Conservation (phyloP, 2,113 vertebrate genomes). For the Turdus rufiventris region DNA sequence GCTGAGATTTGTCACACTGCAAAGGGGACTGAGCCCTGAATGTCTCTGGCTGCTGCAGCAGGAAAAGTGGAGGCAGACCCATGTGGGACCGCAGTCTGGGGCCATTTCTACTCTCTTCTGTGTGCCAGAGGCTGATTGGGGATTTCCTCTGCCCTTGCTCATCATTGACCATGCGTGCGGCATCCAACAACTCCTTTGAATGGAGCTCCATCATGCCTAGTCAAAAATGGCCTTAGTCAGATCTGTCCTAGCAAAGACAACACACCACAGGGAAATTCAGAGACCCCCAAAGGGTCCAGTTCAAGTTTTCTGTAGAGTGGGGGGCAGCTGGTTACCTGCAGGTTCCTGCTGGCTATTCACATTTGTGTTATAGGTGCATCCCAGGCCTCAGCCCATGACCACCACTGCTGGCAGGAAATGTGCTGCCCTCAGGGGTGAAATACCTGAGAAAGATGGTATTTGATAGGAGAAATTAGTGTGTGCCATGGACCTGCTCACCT, state of each 20-base stretch:
- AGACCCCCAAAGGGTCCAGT: background rate
- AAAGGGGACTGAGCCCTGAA: background rate
- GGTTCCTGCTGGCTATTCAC: background rate
- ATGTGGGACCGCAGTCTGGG: background rate
- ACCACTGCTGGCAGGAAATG: background rate
- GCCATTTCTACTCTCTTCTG: background rate
- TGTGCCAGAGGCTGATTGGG: background rate
- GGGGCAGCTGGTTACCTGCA: background rate
- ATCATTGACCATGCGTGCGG: rapidly evolving
- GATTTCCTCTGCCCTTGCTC: background rate
- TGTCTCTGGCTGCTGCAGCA: background rate
- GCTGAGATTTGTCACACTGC: background rate
- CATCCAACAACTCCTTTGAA: background rate
- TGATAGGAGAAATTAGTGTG: background rate
- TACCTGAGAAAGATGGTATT: background rate
- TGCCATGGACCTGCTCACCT: background rate
- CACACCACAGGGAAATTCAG: background rate
- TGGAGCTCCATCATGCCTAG: background rate
- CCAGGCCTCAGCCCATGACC: background rate
- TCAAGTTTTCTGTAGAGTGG: background rate
- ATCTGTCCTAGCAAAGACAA: background rate
- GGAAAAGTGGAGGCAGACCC: background rate
- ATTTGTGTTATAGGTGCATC: background rate
- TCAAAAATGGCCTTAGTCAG: background rate
- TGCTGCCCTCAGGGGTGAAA: rapidly evolving